phyloP scores from a whole-genome alignment of 1,140 invertebrate species.

The Limonius californicus region DNA sequence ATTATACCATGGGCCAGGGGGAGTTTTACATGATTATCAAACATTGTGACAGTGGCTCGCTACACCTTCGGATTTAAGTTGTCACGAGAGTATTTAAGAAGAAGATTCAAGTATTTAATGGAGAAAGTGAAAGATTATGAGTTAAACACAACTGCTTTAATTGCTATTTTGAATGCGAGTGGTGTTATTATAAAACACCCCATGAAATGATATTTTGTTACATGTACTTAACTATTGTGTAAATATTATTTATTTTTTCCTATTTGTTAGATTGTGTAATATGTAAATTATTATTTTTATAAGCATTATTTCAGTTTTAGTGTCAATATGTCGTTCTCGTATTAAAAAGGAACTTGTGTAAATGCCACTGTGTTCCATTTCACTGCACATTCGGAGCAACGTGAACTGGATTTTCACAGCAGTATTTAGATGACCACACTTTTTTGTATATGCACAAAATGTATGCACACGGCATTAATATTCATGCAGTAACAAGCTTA shows the following conservation, averaged over 20 bases:
- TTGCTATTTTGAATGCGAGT: too few species aligned
- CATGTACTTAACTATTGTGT: neutral
- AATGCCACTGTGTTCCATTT: neutral
- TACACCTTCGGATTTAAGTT: slow-evolving; percentile 16
- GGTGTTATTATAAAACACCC: too few species aligned
- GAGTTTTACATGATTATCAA: slow-evolving; percentile 45
- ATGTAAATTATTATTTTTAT: neutral
- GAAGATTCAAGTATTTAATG: too few species aligned
- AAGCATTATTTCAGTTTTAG: neutral
- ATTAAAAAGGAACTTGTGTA: neutral
- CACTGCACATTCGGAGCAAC: neutral
- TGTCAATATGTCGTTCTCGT: neutral
- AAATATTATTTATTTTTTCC: slow-evolving; percentile 1
- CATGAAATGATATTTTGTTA: neutral
- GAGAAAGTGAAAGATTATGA: too few species aligned
- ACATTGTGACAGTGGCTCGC: slow-evolving; percentile 47
- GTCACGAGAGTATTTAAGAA: neutral
- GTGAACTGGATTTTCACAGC: too few species aligned
- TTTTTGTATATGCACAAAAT: neutral
- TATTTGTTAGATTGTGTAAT: neutral
- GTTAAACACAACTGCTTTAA: too few species aligned
- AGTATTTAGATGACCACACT: too few species aligned
- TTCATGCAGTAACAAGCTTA: neutral
- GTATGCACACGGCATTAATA: neutral
- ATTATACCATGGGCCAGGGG: slow-evolving; percentile 41